Conservation (phyloP, 2,888 invertebrate genomes). For the Callosobruchus maculatus region DNA sequence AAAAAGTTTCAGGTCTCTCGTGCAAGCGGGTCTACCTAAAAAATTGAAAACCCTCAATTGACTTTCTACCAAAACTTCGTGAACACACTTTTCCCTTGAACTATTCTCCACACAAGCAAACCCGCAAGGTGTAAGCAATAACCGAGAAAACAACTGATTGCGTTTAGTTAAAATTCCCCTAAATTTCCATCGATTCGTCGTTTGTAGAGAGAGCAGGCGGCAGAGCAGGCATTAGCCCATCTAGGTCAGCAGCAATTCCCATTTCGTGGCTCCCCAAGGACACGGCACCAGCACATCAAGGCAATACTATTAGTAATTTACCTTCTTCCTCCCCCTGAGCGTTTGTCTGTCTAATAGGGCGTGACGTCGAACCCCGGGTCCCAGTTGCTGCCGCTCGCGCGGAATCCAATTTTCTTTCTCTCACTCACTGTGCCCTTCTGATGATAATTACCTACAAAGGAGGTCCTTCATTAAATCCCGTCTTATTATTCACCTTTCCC, state of each 20-base stretch:
- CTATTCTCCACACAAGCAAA: no score
- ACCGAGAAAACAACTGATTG: no score
- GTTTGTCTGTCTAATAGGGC: neutral
- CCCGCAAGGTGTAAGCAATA: no score
- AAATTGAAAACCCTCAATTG: no score
- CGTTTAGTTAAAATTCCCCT: no score
- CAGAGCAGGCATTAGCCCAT: neutral
- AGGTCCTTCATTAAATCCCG: neutral
- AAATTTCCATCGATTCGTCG: neutral
- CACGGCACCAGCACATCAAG: neutral
- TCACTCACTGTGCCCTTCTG: neutral
- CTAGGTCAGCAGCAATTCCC: neutral
- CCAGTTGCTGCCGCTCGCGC: neutral
- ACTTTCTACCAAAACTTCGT: no score
- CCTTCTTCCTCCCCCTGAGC: neutral
- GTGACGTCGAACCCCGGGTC: neutral
- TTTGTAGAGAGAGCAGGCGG: no score
- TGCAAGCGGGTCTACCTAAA: no score
- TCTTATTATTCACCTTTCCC: neutral
- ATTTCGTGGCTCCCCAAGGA: neutral
- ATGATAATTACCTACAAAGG: neutral
- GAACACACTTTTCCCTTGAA: no score
- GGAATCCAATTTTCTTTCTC: neutral
- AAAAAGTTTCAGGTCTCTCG: no score
- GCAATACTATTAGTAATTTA: neutral